Evolutionary conservation across 2,888 invertebrate genomes (phyloP).

Genomic region (Drosophila suboccidentalis): DNA sequence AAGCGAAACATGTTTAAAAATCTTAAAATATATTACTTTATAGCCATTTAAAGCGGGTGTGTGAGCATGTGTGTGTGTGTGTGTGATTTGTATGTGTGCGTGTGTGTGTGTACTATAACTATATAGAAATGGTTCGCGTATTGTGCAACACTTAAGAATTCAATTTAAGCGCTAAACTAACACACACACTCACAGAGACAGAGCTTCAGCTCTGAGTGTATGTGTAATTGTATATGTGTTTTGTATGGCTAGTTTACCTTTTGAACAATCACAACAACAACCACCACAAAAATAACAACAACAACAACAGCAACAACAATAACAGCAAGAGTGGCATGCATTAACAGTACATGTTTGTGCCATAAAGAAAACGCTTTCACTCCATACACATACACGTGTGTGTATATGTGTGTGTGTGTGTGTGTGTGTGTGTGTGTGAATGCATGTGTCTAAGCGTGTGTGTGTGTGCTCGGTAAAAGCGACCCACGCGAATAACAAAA

Average conservation of each 20-base stretch:
- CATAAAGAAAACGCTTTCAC: conserved; percentile 56
- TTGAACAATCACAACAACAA: conserved; percentile 51
- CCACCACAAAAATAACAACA: conserved; percentile 43
- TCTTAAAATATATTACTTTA: conserved; percentile 73
- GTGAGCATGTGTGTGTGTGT: conserved; percentile 4
- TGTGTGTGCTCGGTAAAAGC: conserved; percentile 44
- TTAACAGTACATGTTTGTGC: conserved; percentile 72
- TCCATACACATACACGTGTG: conserved; percentile 12
- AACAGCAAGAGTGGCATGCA: conserved; percentile 55
- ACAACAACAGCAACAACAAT: conserved; percentile 38
- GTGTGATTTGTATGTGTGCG: conserved; percentile 2
- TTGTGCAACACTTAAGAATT: conserved; percentile 73
- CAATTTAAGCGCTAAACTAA: conserved; percentile 62
- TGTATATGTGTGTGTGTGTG: conserved; percentile 18
- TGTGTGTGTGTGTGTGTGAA: conserved; percentile 17
- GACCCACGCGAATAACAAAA: conserved; percentile 65
- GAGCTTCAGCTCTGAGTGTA: conserved; percentile 5
- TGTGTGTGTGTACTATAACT: conserved; percentile 28
- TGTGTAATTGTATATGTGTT: conserved; percentile 35
- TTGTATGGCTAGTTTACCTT: conserved; percentile 67
- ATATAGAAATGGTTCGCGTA: conserved; percentile 47
- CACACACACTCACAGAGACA: conserved; percentile 22
- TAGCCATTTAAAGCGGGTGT: conserved; percentile 33
- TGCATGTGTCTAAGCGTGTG: conserved; percentile 11
- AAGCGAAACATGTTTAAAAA: conserved; percentile 75